A percentile compares a stretch with the other conserved stretches of the same genome.
Conservation (phyloP, 2,113 vertebrate genomes). For the Vulpes ferrilata region DNA sequence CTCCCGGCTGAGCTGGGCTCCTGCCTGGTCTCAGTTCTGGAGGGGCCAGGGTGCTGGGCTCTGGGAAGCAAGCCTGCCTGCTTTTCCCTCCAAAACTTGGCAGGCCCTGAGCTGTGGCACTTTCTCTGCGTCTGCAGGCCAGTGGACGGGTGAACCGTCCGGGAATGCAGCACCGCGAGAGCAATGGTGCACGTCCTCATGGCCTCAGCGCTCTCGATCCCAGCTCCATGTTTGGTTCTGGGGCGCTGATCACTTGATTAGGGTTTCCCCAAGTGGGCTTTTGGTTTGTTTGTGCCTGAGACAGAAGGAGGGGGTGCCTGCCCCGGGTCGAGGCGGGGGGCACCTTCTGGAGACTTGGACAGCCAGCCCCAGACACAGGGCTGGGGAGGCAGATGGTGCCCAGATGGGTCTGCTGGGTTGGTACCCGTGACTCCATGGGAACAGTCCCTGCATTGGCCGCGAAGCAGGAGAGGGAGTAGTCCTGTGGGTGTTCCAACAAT, state of each 20-base stretch:
- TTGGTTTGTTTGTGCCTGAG: not conserved
- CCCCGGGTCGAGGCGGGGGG: fast-evolving
- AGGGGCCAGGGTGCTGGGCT: too few relatives aligned
- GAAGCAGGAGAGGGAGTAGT: not conserved
- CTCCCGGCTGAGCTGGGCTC: not conserved
- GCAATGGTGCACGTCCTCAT: fast-evolving
- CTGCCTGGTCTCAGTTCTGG: not conserved
- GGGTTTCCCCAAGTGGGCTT: not conserved
- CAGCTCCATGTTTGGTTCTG: not conserved
- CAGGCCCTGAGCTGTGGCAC: fast-evolving
- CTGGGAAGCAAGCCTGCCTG: not conserved
- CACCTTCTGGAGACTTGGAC: not conserved
- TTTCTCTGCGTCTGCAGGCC: not conserved
- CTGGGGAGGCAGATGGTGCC: too few relatives aligned
- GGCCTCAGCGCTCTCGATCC: fast-evolving
- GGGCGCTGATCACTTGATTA: not conserved
- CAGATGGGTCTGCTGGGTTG: fast-evolving
- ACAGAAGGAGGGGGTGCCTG: not conserved
- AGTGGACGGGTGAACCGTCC: not conserved
- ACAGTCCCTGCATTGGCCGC: not conserved
- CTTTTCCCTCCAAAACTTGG: not conserved
- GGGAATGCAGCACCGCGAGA: fast-evolving
- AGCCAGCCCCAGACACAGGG: not conserved
- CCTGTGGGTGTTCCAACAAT: not conserved
- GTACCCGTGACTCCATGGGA: not conserved